These are phyloP conservation scores for Conger conger DNA, from an alignment of 2,113 vertebrate species.

Conservation along the genomic window DNA sequence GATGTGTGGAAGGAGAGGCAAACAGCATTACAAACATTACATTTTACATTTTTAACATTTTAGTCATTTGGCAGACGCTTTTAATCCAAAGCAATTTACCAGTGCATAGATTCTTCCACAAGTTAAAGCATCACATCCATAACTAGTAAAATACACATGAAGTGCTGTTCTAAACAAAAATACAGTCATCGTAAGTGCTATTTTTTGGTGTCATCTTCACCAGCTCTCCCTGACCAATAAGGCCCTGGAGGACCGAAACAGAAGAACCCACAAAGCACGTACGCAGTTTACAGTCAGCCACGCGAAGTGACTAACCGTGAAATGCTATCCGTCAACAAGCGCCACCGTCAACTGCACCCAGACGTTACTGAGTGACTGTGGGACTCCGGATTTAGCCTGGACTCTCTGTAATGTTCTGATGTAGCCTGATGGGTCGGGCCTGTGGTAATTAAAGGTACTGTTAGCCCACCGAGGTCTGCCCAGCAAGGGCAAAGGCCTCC, in stretches of 20 bases:
- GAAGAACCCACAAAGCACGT: conserved; percentile 2
- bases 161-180: no score
- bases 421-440: not conserved
- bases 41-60: no score
- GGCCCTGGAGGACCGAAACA: not conserved
- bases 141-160: no score
- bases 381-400: conserved; percentile 4
- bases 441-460: not conserved
- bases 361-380: not conserved
- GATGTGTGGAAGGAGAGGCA: not conserved
- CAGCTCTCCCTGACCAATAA: not conserved
- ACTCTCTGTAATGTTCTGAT: not conserved
- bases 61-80: no score
- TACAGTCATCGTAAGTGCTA: no score
- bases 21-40: no score
- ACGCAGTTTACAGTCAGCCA: conserved; percentile 21
- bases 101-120: no score
- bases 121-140: no score
- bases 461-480: not conserved
- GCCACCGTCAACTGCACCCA: not conserved
- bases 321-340: conserved; percentile 8
- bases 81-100: no score
- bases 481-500: not conserved
- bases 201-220: not conserved
- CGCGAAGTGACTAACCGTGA: not conserved